Conservation (phyloP, 2,888 invertebrate genomes). For the Ceraclea dissimilis region DNA sequence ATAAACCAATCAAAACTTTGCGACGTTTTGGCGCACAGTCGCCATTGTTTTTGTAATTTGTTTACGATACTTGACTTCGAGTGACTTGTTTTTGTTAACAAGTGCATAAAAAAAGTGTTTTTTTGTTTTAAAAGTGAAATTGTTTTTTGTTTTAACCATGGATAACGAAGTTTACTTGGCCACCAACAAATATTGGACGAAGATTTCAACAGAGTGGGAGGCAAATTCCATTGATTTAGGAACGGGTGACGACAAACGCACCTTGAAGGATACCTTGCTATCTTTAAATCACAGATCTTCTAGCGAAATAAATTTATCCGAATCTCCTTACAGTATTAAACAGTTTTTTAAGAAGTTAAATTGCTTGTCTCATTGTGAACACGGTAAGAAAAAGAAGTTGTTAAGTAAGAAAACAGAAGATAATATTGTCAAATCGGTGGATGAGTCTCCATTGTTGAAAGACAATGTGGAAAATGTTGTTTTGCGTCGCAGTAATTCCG, state of each 20-base stretch:
- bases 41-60: not conserved
- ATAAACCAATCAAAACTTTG: too few relatives aligned
- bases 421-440: not conserved
- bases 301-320: not conserved
- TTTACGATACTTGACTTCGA: too few relatives aligned
- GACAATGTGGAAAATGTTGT: too few relatives aligned
- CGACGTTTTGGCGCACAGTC: not conserved
- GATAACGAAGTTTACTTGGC: conserved; percentile 4
- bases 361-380: not conserved
- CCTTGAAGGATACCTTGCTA: not conserved
- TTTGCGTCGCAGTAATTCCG: too few relatives aligned
- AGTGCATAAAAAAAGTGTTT: too few relatives aligned
- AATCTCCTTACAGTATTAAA: not conserved
- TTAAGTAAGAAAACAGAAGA: not conserved
- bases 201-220: conserved; percentile 39
- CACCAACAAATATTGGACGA: conserved; percentile 37
- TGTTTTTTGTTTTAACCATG: too few relatives aligned
- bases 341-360: not conserved
- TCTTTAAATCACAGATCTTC: not conserved
- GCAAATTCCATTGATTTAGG: conserved; percentile 29
- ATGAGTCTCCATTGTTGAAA: too few relatives aligned
- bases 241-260: not conserved
- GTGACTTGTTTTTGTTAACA: too few relatives aligned
- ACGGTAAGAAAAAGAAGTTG: not conserved
- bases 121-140: too few relatives aligned